Base-by-base conservation (phyloP, 2,888 invertebrate species). In the Habrosyne pyritoides region DNA sequence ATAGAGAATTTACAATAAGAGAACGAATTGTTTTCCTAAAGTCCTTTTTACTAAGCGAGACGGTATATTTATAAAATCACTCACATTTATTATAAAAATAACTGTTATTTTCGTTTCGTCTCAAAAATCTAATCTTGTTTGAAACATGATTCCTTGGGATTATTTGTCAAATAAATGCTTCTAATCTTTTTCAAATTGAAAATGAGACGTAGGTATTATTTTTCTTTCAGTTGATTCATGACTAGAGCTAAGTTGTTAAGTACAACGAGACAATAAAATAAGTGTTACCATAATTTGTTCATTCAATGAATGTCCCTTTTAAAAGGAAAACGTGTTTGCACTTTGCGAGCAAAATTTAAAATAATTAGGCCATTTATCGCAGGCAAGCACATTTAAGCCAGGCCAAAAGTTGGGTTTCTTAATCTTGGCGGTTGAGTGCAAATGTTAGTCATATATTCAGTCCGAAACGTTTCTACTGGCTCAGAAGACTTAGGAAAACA, bases 321-420 rank as follows among this genome's bases (percentile, higher is more conserved):
- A 42, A n/a, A 6, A 42, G 18, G 42, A 42, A 42, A 42, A 42
- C 42, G 42, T 42, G 42, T 42, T 42, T 42, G 42, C 42, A 42
- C 18, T 42, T 42, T 46, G 46, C 18, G 36, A 42, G 30, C 30
- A 56, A 28, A 51, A 53, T 50, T 51, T 47, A 28, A 54, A 48
- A 24, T 48, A 22, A 24, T 48, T 24, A 22, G 22, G n/a, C n/a
- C 18, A 42, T 42, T 42, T 18, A 42, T 42, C 42, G 42, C 42
- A 42, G 36, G 36, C 36, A 36, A 14, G 8, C 18, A 42, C 36
- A 42, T 42, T 36, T 42, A 18, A 42, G 42, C 18, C 2, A 18
- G 42, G 36, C 5, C 6, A 6, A 42, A 42, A 42, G 42, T 8
- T n/a, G 18, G 6, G 7, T 1, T 42, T 18, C 42, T 42, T 2